Percentiles rank a stretch among this genome's conserved stretches.
These are phyloP conservation scores for Resseliella maxima DNA, from an alignment of 2,888 invertebrate genomes.

Conservation along the genomic window DNA sequence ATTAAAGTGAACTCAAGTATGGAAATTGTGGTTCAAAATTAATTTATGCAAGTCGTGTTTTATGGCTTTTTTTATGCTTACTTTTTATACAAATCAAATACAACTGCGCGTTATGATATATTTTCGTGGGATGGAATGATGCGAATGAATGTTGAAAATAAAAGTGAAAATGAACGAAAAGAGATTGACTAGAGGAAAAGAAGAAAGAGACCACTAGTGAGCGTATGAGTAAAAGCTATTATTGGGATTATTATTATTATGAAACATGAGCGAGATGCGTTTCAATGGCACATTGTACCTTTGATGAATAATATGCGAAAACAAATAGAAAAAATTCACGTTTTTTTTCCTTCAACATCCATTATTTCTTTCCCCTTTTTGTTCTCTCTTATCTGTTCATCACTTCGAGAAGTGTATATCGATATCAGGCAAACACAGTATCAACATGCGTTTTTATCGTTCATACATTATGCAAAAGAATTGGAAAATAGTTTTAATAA, in stretches of 20 bases:
- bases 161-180: too few relatives aligned
- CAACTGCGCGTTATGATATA: too few relatives aligned
- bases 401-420: background rate
- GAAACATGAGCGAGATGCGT: background rate
- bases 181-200: too few relatives aligned
- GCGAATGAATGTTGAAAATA: too few relatives aligned
- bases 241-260: background rate
- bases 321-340: background rate
- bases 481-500: slow-evolving; percentile 53
- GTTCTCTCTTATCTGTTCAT: background rate
- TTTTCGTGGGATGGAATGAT: too few relatives aligned
- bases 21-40: slow-evolving; percentile 46
- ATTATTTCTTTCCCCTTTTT: too few relatives aligned
- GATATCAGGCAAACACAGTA: background rate
- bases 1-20: slow-evolving; percentile 27
- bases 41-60: background rate
- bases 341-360: background rate
- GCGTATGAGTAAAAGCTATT: background rate
- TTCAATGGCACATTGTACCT: background rate
- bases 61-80: too few relatives aligned
- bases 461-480: slow-evolving; percentile 28
- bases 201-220: too few relatives aligned
- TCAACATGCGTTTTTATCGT: background rate
- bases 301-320: background rate
- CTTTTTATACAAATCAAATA: too few relatives aligned